A percentile compares a stretch with the other conserved stretches of the same genome.
Conservation (phyloP, 1,140 invertebrate species). For the Eumeta japonica region DNA sequence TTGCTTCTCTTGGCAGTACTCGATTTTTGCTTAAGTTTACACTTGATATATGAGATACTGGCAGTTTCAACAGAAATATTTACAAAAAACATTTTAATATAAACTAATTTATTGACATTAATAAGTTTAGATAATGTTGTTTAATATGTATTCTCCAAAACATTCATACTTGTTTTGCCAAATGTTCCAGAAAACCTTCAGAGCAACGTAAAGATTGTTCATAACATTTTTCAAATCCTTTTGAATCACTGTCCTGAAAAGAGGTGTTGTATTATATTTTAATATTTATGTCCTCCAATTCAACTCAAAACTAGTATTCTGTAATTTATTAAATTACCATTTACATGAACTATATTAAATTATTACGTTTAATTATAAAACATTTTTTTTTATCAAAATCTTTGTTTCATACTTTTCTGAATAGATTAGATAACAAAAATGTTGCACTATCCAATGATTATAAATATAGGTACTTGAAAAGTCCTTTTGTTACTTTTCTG, state of each 20-base stretch:
- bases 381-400: slow-evolving; percentile 1
- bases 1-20: no score
- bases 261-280: slow-evolving; percentile 1
- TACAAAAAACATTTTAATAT: no score
- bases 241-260: slow-evolving; percentile 61
- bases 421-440: not conserved
- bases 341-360: slow-evolving; percentile 2
- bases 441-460: not conserved
- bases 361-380: slow-evolving; percentile 3
- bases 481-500: no score
- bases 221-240: slow-evolving; percentile 72
- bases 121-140: no score
- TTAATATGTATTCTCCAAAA: no score
- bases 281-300: slow-evolving; percentile 1
- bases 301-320: not conserved
- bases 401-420: slow-evolving; percentile 2
- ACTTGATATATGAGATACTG: no score
- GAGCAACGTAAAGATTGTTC: slow-evolving; percentile 69
- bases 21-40: no score
- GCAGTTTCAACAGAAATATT: no score
- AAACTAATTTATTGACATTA: no score
- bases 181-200: slow-evolving; percentile 63
- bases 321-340: not conserved
- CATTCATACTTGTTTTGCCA: no score
- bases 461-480: no score